Conservation (phyloP, 2,113 vertebrate genomes). For the Vulpes ferrilata region DNA sequence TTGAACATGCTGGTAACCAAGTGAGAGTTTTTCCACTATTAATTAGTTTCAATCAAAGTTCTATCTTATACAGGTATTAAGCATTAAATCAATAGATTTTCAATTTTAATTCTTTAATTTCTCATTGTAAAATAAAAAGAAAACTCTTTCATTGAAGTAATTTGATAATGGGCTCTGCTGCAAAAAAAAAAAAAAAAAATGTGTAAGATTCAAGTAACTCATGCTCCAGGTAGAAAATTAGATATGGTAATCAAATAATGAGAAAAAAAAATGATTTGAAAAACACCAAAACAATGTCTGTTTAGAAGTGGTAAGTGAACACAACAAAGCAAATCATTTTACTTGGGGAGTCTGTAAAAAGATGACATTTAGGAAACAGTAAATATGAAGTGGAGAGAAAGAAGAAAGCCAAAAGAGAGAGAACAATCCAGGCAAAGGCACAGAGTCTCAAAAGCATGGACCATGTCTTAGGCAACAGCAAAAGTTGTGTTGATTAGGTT, state of each 20-base stretch:
- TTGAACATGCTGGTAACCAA: neutral
- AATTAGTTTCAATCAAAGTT: neutral
- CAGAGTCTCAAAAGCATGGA: neutral
- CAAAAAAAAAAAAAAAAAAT: neutral
- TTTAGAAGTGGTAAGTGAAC: slow-evolving; percentile 2
- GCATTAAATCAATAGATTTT: neutral
- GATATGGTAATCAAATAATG: slow-evolving; percentile 42
- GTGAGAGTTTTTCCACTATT: neutral
- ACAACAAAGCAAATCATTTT: neutral
- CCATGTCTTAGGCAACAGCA: neutral
- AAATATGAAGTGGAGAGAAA: neutral
- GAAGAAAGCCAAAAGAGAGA: neutral
- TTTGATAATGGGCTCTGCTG: neutral
- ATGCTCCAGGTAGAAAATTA: slow-evolving; percentile 9
- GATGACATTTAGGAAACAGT: neutral
- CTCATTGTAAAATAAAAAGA: slow-evolving; percentile 33
- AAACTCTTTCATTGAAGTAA: neutral
- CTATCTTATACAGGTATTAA: neutral
- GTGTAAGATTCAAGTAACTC: neutral
- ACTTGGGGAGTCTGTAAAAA: neutral
- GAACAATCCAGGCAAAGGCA: neutral
- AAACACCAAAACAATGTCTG: slow-evolving; percentile 30
- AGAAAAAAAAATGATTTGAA: slow-evolving; percentile 42
- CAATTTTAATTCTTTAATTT: slow-evolving; percentile 47
- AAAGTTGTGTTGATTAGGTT: neutral